A percentile compares a stretch with the other conserved stretches of the same genome.
Conservation (phyloP, 2,797 vertebrate genomes). For the Alca torda region DNA sequence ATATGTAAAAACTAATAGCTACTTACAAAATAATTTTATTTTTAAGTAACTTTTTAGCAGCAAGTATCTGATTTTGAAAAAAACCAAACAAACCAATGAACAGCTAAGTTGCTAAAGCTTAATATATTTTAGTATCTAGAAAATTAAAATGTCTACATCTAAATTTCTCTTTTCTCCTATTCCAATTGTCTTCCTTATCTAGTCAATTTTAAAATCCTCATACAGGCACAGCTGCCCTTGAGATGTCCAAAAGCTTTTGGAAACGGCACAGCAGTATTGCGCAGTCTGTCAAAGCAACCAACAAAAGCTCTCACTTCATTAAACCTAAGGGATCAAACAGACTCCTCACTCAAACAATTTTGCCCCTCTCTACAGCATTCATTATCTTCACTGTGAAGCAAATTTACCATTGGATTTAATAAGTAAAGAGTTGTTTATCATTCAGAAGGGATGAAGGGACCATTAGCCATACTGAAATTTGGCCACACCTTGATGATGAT, state of each 20-base stretch:
- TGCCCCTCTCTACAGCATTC: background rate
- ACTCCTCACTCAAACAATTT: background rate
- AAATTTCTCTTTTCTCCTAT: background rate
- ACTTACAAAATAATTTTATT: background rate
- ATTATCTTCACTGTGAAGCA: background rate
- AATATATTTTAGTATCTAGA: background rate
- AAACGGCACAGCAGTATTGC: background rate
- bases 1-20: background rate
- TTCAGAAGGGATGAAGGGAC: background rate
- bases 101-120: background rate
- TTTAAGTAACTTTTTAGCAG: background rate
- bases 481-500: background rate
- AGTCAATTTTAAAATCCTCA: background rate
- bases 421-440: background rate
- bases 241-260: background rate
- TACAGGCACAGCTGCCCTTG: background rate
- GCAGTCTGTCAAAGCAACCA: background rate
- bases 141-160: background rate
- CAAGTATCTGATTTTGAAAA: background rate
- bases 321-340: background rate
- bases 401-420: background rate
- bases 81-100: background rate
- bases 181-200: background rate
- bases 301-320: background rate
- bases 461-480: background rate